phyloP scores from a whole-genome alignment of 2,888 invertebrate species.

The Balanococcus diminutus region DNA sequence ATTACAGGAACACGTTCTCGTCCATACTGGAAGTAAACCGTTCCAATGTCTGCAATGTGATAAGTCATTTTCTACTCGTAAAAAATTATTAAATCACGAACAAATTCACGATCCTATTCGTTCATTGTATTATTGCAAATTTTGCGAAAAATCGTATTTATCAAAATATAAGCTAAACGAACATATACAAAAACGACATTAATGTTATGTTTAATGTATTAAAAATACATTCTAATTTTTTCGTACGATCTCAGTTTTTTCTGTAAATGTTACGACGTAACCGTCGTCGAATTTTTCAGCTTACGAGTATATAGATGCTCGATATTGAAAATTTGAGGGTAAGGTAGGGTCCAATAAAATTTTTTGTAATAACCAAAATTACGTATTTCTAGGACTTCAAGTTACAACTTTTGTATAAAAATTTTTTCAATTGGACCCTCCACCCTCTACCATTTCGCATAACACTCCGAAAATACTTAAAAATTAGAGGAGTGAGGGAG shows the following conservation, averaged over 20 bases:
- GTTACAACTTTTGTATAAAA: no score
- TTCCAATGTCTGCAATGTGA: conserved; percentile 49
- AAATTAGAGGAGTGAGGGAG: no score
- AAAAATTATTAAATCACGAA: conserved; percentile 50
- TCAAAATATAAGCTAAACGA: conserved; percentile 40
- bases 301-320: no score
- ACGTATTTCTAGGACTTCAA: no score
- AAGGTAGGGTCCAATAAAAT: no score
- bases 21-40: conserved; percentile 50
- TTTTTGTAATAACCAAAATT: no score
- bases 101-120: conserved; percentile 47
- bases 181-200: conserved; percentile 34
- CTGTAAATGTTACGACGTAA: not conserved
- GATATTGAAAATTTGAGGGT: no score
- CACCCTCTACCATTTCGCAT: no score
- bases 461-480: no score
- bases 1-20: conserved; percentile 44
- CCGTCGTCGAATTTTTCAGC: no score
- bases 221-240: not conserved
- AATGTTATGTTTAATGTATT: not conserved
- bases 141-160: conserved; percentile 45
- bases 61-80: conserved; percentile 47
- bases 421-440: no score
- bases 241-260: not conserved
- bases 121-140: not conserved